phyloP scores from a whole-genome alignment of 2,888 invertebrate species.

The Teleogryllus oceanicus region DNA sequence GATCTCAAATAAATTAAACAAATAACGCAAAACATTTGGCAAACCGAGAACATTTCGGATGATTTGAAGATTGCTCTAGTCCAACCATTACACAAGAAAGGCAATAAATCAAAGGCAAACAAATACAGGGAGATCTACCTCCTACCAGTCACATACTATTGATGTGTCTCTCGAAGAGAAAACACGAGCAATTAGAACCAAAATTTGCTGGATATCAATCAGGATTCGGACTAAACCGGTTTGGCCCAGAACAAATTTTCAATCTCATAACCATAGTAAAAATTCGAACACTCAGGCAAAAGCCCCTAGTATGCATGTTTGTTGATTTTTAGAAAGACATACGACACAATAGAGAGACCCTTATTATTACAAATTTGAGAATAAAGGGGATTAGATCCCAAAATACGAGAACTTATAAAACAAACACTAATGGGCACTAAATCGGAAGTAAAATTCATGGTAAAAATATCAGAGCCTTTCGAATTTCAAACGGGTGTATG shows the following conservation, averaged over 20 bases:
- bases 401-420: neutral
- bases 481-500: too few species aligned
- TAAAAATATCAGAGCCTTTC: too few species aligned
- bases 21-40: too few species aligned
- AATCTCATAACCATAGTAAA: conserved; percentile 6
- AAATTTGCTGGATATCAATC: neutral
- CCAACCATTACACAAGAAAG: too few species aligned
- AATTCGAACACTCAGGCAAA: conserved; percentile 22
- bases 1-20: too few species aligned
- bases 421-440: neutral
- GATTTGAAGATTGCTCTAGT: too few species aligned
- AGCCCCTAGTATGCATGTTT: neutral
- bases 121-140: neutral
- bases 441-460: neutral
- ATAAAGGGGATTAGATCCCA: neutral
- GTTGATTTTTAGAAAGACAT: neutral
- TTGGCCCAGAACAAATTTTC: neutral
- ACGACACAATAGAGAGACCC: neutral
- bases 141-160: neutral
- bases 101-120: too few species aligned
- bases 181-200: too few species aligned
- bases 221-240: neutral
- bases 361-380: neutral
- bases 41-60: too few species aligned
- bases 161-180: too few species aligned